These are phyloP conservation scores for Lepidurus apus DNA, from an alignment of 1,140 invertebrate species.

Conservation along the genomic window DNA sequence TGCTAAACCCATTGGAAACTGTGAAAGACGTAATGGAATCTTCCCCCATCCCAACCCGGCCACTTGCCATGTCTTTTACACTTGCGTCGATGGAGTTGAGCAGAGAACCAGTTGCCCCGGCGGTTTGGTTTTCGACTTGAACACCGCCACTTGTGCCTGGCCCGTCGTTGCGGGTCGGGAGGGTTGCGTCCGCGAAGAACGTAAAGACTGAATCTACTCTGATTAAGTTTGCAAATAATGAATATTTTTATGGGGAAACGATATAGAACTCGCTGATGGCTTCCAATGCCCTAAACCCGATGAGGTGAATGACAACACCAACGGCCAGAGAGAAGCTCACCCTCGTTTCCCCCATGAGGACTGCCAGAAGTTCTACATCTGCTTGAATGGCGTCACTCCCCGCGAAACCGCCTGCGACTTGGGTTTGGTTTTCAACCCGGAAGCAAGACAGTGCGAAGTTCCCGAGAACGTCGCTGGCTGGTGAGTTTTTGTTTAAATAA, in stretches of 20 bases:
- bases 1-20: constrained; percentile 62
- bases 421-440: constrained; percentile 81
- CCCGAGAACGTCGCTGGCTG: constrained; percentile 83
- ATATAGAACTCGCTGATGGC: constrained; percentile 62
- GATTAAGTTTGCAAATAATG: neutral
- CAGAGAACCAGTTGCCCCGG: constrained; percentile 74
- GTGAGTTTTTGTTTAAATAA: constrained; percentile 48
- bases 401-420: constrained; percentile 75
- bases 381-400: constrained; percentile 75
- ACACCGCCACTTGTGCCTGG: constrained; percentile 79
- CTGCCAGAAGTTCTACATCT: constrained; percentile 84
- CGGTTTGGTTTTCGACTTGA: constrained; percentile 81
- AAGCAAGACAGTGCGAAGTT: constrained; percentile 70
- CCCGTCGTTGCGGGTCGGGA: constrained; percentile 69
- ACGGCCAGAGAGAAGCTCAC: constrained; percentile 60
- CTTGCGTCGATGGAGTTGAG: constrained; percentile 77
- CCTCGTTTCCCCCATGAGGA: constrained; percentile 80
- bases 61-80: constrained; percentile 79
- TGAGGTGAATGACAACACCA: constrained; percentile 24
- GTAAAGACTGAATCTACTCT: constrained; percentile 24
- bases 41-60: constrained; percentile 75
- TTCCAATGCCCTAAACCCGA: constrained; percentile 62
- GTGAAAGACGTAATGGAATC: constrained; percentile 78
- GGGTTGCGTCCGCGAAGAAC: constrained; percentile 55
- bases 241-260: neutral